A percentile compares a stretch with the other conserved stretches of the same genome.
These are phyloP conservation scores for Nesogale talazaci DNA, from an alignment of 2,113 vertebrate species.

Conservation along the genomic window DNA sequence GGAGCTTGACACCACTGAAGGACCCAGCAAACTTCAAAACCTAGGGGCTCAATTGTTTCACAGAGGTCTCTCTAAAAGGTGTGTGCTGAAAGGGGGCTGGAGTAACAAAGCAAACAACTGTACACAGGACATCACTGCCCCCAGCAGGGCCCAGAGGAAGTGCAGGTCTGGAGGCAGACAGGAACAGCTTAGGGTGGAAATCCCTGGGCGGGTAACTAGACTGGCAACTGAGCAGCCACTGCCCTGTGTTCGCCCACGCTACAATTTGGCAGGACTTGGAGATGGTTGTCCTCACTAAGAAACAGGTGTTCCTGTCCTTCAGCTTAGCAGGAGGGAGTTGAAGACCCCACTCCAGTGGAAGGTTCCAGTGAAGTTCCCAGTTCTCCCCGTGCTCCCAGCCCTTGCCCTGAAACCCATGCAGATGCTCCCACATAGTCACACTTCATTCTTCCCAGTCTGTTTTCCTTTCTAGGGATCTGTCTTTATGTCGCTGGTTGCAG, in stretches of 20 bases:
- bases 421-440: neutral
- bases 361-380: neutral
- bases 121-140: constrained; percentile 63
- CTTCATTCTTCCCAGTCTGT: neutral
- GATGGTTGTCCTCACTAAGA: neutral
- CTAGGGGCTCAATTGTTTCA: constrained; percentile 50
- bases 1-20: neutral
- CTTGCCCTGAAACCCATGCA: neutral
- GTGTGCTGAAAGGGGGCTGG: neutral
- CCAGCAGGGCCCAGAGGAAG: constrained; percentile 71
- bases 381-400: neutral
- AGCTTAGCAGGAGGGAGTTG: neutral
- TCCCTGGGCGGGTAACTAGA: neutral
- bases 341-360: neutral
- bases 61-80: neutral
- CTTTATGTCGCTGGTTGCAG: neutral
- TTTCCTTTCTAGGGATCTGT: neutral
- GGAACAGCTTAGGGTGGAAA: neutral
- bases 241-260: neutral
- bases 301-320: neutral
- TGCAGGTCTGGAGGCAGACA: constrained; percentile 31
- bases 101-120: neutral
- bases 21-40: constrained; percentile 46
- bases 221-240: neutral
- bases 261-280: neutral